Conservation (phyloP, 2,888 invertebrate species). For the Heliconius aoede region DNA sequence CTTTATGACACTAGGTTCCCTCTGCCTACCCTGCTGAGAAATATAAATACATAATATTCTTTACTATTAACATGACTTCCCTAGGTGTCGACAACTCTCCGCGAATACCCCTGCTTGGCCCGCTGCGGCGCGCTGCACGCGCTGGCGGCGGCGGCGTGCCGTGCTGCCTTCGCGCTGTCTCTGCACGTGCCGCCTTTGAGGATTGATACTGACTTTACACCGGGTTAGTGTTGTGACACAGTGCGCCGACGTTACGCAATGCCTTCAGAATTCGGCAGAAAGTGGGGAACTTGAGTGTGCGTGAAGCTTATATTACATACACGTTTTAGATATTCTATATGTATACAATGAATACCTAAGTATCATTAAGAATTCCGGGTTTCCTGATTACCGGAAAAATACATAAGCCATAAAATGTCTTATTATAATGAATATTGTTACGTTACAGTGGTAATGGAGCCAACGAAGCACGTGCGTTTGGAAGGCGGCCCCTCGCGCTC, state of each 20-base stretch:
- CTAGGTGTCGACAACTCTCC: slow-evolving; percentile 93
- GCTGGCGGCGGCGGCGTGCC: slow-evolving; percentile 92
- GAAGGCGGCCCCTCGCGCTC: slow-evolving; percentile 88
- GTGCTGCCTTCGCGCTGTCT: slow-evolving; percentile 93
- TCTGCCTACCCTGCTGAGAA: no score
- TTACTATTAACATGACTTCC: no score
- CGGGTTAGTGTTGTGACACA: slow-evolving; percentile 81
- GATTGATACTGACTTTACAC: slow-evolving; percentile 87
- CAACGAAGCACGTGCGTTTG: slow-evolving; percentile 89
- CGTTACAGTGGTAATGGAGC: slow-evolving; percentile 85
- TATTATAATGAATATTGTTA: not conserved
- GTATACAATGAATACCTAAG: no score
- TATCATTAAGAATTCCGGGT: no score
- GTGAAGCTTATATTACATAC: no score
- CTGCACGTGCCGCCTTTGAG: slow-evolving; percentile 88
- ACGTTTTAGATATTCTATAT: no score
- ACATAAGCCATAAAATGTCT: no score
- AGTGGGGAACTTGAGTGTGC: no score
- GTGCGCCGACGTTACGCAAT: no score
- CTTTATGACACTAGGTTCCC: no score
- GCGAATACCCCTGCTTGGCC: slow-evolving; percentile 95
- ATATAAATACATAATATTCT: not conserved
- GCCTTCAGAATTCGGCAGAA: no score
- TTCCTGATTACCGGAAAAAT: no score
- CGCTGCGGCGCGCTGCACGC: slow-evolving; percentile 89